These are phyloP conservation scores for Tachypleus tridentatus DNA, from an alignment of 1,140 invertebrate genomes.

Conservation along the genomic window DNA sequence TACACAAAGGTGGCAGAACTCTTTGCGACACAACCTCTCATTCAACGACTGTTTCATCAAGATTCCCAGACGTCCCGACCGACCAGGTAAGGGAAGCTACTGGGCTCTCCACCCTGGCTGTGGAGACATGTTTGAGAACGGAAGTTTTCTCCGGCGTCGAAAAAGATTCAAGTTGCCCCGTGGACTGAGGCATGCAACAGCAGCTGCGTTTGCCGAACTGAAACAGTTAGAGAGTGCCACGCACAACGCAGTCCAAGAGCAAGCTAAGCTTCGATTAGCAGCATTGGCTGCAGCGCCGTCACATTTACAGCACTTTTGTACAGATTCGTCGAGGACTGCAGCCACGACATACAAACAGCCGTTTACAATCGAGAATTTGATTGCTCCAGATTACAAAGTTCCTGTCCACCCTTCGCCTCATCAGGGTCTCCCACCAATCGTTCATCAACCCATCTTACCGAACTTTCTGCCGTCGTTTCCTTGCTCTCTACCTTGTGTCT, in stretches of 20 bases:
- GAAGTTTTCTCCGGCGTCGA: conserved; percentile 82
- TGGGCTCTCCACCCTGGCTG: conserved; percentile 95
- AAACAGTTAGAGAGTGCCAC: conserved; percentile 41
- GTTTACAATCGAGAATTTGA: conserved; percentile 72
- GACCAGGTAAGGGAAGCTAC: conserved; percentile 98
- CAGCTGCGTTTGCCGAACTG: conserved; percentile 42
- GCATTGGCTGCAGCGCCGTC: conserved; percentile 29
- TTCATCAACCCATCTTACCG: conserved; percentile 7
- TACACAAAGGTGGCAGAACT: conserved; percentile 93
- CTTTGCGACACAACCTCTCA: conserved; percentile 91
- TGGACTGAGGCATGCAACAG: conserved; percentile 52
- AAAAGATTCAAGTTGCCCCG: conserved; percentile 87
- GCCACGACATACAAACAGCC: conserved; percentile 32
- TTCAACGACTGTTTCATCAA: conserved; percentile 99
- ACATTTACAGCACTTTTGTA: conserved; percentile 17
- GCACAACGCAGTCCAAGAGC: conserved; percentile 23
- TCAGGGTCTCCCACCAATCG: conserved; percentile 6
- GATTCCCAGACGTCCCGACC: conserved; percentile 92
- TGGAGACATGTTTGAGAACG: conserved; percentile 99
- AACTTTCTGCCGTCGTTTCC: conserved; percentile 12
- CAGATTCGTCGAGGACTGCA: conserved; percentile 5
- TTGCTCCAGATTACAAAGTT: conserved; percentile 44
- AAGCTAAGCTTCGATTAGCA: conserved; percentile 25
- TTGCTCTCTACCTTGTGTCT: conserved; percentile 15
- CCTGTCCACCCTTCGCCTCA: conserved; percentile 27